phyloP scores from a whole-genome alignment of 1,140 invertebrate species.

The Luehdorfia chinensis region DNA sequence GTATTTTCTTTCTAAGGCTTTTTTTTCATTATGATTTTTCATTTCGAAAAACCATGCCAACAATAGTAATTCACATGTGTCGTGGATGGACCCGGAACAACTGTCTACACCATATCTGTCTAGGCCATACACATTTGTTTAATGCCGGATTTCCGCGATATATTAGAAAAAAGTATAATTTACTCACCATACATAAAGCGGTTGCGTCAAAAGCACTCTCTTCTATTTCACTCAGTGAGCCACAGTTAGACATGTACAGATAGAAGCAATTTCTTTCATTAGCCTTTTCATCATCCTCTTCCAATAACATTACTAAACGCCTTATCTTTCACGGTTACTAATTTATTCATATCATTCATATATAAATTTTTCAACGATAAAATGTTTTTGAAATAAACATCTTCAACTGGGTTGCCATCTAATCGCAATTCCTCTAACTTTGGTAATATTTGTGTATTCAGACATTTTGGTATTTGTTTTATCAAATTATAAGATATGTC shows the following conservation, averaged over 20 bases:
- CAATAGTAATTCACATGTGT: too few relatives aligned
- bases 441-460: conserved; percentile 56
- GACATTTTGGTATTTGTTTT: conserved; percentile 50
- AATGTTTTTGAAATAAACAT: conserved; percentile 67
- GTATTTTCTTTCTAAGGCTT: too few relatives aligned
- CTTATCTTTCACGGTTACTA: conserved; percentile 53
- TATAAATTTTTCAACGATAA: conserved; percentile 59
- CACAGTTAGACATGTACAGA: conserved; percentile 60
- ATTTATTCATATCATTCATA: conserved; percentile 54
- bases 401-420: conserved; percentile 67
- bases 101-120: too few relatives aligned
- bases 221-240: conserved; percentile 45
- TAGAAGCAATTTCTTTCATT: conserved; percentile 52
- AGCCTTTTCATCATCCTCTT: conserved; percentile 35
- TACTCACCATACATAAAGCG: conserved; percentile 65
- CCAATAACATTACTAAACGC: conserved; percentile 66
- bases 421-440: conserved; percentile 58
- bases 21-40: too few relatives aligned
- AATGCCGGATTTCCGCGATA: too few relatives aligned
- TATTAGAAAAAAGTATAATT: too few relatives aligned
- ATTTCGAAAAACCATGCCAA: too few relatives aligned
- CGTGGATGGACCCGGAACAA: too few relatives aligned
- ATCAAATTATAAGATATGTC: conserved; percentile 68
- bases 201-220: conserved; percentile 64
- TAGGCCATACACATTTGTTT: too few relatives aligned